phyloP scores from a whole-genome alignment of 1,140 invertebrate species.

The Phymorhynchus buccinoides region DNA sequence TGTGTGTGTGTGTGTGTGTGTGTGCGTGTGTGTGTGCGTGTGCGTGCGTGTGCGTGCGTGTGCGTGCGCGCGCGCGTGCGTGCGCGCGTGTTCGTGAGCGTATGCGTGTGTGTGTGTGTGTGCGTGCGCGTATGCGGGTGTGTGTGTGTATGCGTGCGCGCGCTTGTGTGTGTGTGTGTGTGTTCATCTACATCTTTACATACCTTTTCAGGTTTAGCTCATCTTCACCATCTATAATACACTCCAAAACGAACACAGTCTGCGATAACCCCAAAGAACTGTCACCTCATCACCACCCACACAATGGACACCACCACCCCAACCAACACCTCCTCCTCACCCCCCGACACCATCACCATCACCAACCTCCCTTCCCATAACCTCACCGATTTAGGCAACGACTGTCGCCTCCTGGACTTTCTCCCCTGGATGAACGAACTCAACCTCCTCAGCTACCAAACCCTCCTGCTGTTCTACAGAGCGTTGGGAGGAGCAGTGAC shows the following conservation, averaged over 20 bases:
- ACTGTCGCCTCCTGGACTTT: background rate
- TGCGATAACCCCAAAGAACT: too few species aligned
- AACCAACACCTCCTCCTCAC: background rate
- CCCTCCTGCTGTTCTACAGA: background rate
- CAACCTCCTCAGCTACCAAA: conserved; percentile 35
- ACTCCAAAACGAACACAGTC: too few species aligned
- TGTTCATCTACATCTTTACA: background rate
- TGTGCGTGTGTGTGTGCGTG: background rate
- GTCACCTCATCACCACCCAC: background rate
- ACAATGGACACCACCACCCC: background rate
- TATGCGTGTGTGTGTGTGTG: background rate
- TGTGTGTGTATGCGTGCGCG: background rate
- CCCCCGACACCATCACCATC: background rate
- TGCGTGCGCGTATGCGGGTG: too few species aligned
- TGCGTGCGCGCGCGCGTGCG: background rate
- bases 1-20: conserved; percentile 9
- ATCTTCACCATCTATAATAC: too few species aligned
- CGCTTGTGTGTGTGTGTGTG: too few species aligned
- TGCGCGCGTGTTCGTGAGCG: background rate
- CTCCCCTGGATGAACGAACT: background rate
- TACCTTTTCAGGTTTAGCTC: too few species aligned
- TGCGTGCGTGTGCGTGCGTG: conserved; percentile 8
- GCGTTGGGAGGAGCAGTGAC: background rate
- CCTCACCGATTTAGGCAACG: background rate
- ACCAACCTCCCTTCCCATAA: background rate